Evolutionary conservation across 2,888 invertebrate species (phyloP), one percentile per base, ranked within the genome.

Genomic region (Oligia latruncula): DNA sequence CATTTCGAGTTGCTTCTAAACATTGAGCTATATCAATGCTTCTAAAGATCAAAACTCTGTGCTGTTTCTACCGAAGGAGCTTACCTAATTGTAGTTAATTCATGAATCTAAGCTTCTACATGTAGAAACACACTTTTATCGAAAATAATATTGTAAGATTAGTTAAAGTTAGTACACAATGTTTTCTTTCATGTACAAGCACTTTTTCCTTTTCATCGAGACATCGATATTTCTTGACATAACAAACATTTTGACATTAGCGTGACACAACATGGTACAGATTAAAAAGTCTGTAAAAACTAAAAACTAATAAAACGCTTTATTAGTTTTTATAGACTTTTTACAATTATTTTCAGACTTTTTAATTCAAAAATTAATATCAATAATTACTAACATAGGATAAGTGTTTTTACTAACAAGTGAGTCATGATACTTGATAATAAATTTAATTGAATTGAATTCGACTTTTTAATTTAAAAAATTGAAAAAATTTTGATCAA

Each of bases 141-240:
- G 17, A 62, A 65, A 65, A 68, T 46, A 35, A 15, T 68, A 83
- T 4, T n/a, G 13, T 55, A 66, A 58, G 43, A 78, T 64, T 77
- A 68, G 20, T 46, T 77, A 46, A 46, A 46, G 46, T 13, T 49
- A 62, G 67, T 78, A 74, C 70, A 84, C 80, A 82, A 80, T 79
- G 82, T 82, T 84, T 74, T 84, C 84, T 84, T 84, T 82, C 70
- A 74, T 73, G 60, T 65, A 80, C 67, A 78, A 46, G 11, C 46
- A 46, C 46, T 46, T 83, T 83, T 68, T n/a, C 40, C 49, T 74
- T 74, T 80, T 80, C 82, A 60, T 52, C 4, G 11, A 72, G 29
- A 66, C 60, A 74, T 80, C 73, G 73, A 82, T 82, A 84, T n/a
- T 84, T 72, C 84, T 84, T 79, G 84, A 81, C 82, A 55, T 71